A percentile compares a stretch with the other conserved stretches of the same genome.
These are phyloP conservation scores for Petrocephalus sullivani DNA, from an alignment of 2,797 vertebrate species.

Conservation along the genomic window DNA sequence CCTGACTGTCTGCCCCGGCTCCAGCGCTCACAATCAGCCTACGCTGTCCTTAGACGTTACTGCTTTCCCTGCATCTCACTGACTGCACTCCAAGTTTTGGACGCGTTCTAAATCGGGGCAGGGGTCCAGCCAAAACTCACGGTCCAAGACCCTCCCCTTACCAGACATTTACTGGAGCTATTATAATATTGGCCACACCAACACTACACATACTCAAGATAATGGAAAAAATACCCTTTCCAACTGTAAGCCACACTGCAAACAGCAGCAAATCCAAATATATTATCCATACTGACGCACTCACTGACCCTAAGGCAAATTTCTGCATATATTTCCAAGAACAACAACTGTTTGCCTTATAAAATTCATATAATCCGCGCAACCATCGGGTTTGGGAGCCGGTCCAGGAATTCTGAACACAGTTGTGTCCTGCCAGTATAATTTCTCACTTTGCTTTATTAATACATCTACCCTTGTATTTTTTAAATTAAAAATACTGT, in stretches of 20 bases:
- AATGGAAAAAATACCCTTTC: background rate
- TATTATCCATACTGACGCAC: background rate
- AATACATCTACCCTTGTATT: background rate
- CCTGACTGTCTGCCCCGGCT: background rate
- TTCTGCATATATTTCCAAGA: background rate
- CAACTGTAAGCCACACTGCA: background rate
- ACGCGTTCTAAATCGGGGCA: background rate
- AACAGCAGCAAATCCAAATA: background rate
- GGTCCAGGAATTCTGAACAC: background rate
- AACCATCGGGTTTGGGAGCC: background rate
- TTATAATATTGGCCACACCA: background rate
- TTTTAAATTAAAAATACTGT: background rate
- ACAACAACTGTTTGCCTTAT: background rate
- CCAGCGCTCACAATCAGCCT: background rate
- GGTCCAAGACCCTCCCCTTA: background rate
- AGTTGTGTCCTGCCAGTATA: background rate
- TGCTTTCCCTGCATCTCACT: background rate
- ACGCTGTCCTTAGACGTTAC: background rate
- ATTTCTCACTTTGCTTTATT: conserved; percentile 2
- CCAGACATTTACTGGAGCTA: background rate
- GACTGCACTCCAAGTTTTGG: background rate
- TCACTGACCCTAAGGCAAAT: background rate
- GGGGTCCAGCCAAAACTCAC: background rate
- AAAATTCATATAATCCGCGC: background rate
- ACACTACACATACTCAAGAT: background rate